phyloP scores from a whole-genome alignment of 2,888 invertebrate genomes.

The Anticlea derivata region DNA sequence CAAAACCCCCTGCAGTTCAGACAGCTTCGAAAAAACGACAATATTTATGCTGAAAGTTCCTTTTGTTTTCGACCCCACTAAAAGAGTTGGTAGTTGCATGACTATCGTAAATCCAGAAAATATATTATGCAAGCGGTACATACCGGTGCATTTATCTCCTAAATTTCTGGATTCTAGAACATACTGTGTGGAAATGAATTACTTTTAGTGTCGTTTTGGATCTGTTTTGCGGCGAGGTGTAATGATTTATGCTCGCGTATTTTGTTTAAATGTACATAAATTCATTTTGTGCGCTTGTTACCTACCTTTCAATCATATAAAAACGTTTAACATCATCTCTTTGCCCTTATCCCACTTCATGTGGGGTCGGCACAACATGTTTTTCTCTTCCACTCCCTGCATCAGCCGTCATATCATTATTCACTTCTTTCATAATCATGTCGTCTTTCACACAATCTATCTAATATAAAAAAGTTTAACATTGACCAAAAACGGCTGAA shows the following conservation, averaged over 20 bases:
- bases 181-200: slow-evolving; percentile 48
- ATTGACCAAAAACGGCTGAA: too few relatives aligned
- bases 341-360: too few relatives aligned
- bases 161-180: slow-evolving; percentile 53
- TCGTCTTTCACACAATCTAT: too few relatives aligned
- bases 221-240: slow-evolving; percentile 24
- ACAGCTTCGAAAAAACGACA: slow-evolving; percentile 13
- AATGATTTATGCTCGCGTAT: slow-evolving; percentile 31
- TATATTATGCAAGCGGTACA: slow-evolving; percentile 40
- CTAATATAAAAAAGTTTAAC: too few relatives aligned
- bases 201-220: slow-evolving; percentile 28
- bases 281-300: neutral
- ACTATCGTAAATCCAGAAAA: slow-evolving; percentile 43
- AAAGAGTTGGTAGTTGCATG: slow-evolving; percentile 27
- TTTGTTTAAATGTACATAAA: slow-evolving; percentile 4
- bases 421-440: too few relatives aligned
- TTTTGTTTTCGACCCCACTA: slow-evolving; percentile 22
- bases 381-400: too few relatives aligned
- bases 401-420: too few relatives aligned
- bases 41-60: slow-evolving; percentile 24
- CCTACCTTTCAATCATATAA: too few relatives aligned
- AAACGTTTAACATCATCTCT: too few relatives aligned
- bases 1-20: neutral
- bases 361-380: too few relatives aligned
- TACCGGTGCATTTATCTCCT: slow-evolving; percentile 45